A percentile compares a stretch with the other conserved stretches of the same genome.
Evolutionary conservation across 2,113 vertebrate species (phyloP).

Genomic region (Okapia johnstoni): DNA sequence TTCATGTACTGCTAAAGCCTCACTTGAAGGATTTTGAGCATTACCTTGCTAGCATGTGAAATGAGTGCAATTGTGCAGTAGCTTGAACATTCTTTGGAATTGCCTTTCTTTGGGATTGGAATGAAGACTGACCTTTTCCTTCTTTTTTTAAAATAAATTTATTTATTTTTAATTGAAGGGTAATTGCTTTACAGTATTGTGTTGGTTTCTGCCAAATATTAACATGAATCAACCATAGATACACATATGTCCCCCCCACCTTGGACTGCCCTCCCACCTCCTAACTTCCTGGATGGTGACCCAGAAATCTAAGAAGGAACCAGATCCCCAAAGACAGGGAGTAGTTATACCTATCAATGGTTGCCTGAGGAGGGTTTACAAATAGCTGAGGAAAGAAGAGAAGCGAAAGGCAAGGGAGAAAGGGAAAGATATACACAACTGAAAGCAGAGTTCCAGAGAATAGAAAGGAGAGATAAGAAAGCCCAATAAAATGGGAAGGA

Average conservation of each 20-base stretch:
- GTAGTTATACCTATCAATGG: background rate
- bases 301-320: background rate
- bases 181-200: background rate
- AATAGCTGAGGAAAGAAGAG: background rate
- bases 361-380: background rate
- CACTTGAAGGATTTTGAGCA: background rate
- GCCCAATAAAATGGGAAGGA: background rate
- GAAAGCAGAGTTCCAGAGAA: background rate
- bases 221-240: background rate
- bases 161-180: background rate
- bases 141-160: background rate
- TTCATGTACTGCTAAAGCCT: background rate
- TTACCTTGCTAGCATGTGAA: background rate
- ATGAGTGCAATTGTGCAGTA: background rate
- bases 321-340: background rate
- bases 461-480: background rate
- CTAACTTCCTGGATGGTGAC: background rate
- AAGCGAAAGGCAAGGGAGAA: background rate
- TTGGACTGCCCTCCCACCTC: background rate
- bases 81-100: background rate
- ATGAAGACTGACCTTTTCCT: background rate
- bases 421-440: background rate
- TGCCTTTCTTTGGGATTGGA: background rate
- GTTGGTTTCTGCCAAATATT: background rate
- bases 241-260: background rate